These are phyloP conservation scores for Drosophila sulfurigaster DNA, from an alignment of 1,140 invertebrate species.

Conservation along the genomic window DNA sequence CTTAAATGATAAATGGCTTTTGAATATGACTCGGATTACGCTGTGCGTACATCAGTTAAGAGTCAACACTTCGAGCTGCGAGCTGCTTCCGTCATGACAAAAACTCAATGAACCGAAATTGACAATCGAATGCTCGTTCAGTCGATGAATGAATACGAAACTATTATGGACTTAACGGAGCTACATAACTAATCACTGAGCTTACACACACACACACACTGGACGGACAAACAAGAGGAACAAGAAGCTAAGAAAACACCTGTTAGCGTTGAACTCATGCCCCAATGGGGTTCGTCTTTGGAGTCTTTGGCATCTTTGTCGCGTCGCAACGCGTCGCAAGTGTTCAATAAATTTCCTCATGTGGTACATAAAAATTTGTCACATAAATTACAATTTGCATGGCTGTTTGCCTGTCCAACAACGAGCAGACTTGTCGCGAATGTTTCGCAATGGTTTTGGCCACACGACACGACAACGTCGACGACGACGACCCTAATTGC, in stretches of 20 bases:
- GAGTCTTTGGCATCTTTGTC: neutral
- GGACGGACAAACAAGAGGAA: slow-evolving; percentile 4
- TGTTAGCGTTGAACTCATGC: slow-evolving; percentile 34
- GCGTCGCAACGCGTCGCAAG: slow-evolving; percentile 4
- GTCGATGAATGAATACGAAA: slow-evolving; percentile 39
- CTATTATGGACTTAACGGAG: slow-evolving; percentile 1
- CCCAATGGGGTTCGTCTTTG: slow-evolving; percentile 36
- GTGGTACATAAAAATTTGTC: slow-evolving; percentile 79
- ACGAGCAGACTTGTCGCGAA: slow-evolving; percentile 57
- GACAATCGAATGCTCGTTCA: neutral
- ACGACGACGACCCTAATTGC: slow-evolving; percentile 74
- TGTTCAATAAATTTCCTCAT: slow-evolving; percentile 66
- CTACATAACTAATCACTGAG: slow-evolving; percentile 10
- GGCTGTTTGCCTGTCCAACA: slow-evolving; percentile 64
- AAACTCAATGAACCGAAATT: slow-evolving; percentile 24
- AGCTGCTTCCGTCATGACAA: slow-evolving; percentile 67
- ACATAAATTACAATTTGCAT: slow-evolving; percentile 83
- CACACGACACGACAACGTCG: neutral
- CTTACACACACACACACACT: neutral
- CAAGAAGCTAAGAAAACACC: slow-evolving; percentile 37
- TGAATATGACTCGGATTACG: slow-evolving; percentile 73
- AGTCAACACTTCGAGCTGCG: slow-evolving; percentile 60
- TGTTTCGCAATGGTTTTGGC: slow-evolving; percentile 3
- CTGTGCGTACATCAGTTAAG: slow-evolving; percentile 69
- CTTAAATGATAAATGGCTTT: slow-evolving; percentile 70